phyloP scores from a whole-genome alignment of 2,113 vertebrate genomes.

The Seriola dumerili region DNA sequence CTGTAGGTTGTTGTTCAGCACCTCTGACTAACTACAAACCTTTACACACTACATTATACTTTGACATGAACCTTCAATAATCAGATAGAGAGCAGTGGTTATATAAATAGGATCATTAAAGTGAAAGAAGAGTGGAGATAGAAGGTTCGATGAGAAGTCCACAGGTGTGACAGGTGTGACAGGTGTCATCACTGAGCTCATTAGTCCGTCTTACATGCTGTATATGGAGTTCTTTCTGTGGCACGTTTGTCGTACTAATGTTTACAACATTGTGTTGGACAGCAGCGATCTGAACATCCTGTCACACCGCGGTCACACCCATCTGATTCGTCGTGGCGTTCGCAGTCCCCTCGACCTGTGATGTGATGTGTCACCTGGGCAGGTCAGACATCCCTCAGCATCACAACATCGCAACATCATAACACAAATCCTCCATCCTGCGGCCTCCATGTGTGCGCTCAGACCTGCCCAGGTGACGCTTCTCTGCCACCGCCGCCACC shows the following conservation, averaged over 20 bases:
- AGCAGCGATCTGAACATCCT: neutral
- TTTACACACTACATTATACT: too few relatives aligned
- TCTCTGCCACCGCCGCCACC: neutral
- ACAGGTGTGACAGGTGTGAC: neutral
- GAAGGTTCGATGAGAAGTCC: neutral
- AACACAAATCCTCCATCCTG: neutral
- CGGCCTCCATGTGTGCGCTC: neutral
- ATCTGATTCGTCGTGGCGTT: neutral
- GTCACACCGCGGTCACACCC: neutral
- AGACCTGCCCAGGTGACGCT: conserved; percentile 57
- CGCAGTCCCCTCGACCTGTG: neutral
- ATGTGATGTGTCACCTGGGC: conserved; percentile 11
- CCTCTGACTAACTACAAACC: too few relatives aligned
- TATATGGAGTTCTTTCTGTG: neutral
- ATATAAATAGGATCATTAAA: too few relatives aligned
- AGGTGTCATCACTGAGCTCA: neutral
- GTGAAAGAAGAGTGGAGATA: too few relatives aligned
- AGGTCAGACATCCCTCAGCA: neutral
- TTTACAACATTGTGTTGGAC: neutral
- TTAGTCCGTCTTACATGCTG: neutral
- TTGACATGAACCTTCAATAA: too few relatives aligned
- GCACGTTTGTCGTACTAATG: neutral
- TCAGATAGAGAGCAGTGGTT: too few relatives aligned
- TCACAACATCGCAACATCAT: conserved; percentile 39
- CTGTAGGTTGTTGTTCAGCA: too few relatives aligned